Base-by-base conservation (phyloP, 1,140 invertebrate species). In the Trichomalopsis sarcophagae region DNA sequence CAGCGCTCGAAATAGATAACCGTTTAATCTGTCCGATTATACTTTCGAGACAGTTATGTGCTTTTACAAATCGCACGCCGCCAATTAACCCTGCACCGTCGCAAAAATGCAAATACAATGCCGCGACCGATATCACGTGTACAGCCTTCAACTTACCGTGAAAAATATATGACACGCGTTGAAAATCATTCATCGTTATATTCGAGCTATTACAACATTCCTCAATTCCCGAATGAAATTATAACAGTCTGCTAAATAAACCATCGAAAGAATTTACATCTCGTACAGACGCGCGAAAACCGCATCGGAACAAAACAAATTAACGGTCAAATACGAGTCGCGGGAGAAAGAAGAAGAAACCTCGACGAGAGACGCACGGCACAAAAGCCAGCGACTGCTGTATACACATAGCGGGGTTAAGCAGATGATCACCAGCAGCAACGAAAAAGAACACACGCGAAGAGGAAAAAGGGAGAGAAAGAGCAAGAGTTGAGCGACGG, bases 1-100 rank as follows among this genome's bases (percentile, higher is more conserved):
- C 74, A 78, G n/a, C 75, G 17, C 47, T 69, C 11, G 36, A 71
- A 81, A 81, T 81, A 81, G 78, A 84, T 81, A 75, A 84, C 47
- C 78, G 78, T 75, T 80, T 75, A 66, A 75, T 55, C n/a, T 47
- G 33, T 55, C 33, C 10, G 68, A 75, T 33, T 81, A 44, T 44
- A 69, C 44, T 50, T 44, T 69, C 36, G 23, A 78, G 74, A n/a
- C 40, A 55, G 74, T 71, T 69, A 77, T 71, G 50, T 36, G 55
- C 55, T 71, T 84, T 80, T 69, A 74, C 44, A 23, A 80, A 69
- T 79, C 75, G 75, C n/a, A 27, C 21, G 17, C 50, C 71, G 66
- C n/a, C 62, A 77, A 83, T 83, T 66, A 76, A 82, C 4, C 23
- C 7, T 27, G 27, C 27, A 74, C 0, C 9, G 30, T 2, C 0